Conservation (phyloP, 1,140 invertebrate genomes). For the Paracyclopina nana region DNA sequence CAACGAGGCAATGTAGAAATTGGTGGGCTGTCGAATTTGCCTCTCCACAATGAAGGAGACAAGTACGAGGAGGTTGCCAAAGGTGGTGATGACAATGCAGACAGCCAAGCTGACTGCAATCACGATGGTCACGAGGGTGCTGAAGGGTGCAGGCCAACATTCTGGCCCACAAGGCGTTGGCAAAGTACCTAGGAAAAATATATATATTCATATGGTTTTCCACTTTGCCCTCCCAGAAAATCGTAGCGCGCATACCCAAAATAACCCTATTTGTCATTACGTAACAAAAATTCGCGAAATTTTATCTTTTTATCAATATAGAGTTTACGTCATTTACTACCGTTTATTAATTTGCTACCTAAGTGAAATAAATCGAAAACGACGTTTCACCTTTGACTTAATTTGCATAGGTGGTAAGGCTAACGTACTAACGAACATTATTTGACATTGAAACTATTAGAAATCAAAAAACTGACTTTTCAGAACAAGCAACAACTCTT, state of each 20-base stretch:
- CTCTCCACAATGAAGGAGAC: slow-evolving; percentile 90
- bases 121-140: slow-evolving; percentile 69
- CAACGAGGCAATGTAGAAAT: slow-evolving; percentile 96
- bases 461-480: too few species aligned
- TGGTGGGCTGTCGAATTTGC: slow-evolving; percentile 90
- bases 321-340: background rate
- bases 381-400: too few species aligned
- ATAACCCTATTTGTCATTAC: too few species aligned
- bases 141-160: slow-evolving; percentile 47
- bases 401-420: too few species aligned
- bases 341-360: background rate
- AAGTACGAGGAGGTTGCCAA: slow-evolving; percentile 89
- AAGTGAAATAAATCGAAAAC: background rate
- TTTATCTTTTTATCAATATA: background rate
- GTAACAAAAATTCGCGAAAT: too few species aligned
- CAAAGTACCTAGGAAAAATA: background rate
- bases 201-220: background rate
- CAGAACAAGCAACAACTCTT: too few species aligned
- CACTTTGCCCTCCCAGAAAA: background rate
- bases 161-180: slow-evolving; percentile 1
- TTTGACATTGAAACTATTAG: too few species aligned
- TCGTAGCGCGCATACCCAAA: too few species aligned
- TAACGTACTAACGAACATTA: too few species aligned
- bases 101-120: slow-evolving; percentile 71
- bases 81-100: slow-evolving; percentile 75